These are phyloP conservation scores for Aradophagus sp. DNA, from an alignment of 1,140 invertebrate genomes.

Conservation along the genomic window DNA sequence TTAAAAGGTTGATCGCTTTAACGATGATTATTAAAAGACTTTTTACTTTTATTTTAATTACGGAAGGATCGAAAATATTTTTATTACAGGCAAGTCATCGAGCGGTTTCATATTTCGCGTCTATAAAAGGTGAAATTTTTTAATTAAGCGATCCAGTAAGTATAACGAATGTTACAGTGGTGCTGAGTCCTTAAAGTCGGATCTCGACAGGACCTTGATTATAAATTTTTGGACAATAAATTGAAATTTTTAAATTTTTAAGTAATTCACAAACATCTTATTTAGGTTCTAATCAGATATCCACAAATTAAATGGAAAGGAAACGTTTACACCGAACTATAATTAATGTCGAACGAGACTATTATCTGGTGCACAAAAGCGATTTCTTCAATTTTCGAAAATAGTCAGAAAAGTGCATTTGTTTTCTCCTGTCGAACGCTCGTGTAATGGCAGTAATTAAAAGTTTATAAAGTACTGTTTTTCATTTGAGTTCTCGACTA, in stretches of 20 bases:
- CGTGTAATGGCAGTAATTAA: too few species aligned
- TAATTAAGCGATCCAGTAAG: constrained; percentile 19
- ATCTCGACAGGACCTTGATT: constrained; percentile 4
- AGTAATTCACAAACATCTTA: background rate
- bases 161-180: constrained; percentile 16
- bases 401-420: background rate
- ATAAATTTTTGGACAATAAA: background rate
- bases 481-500: too few species aligned
- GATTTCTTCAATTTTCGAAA: too few species aligned
- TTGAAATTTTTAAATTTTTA: background rate
- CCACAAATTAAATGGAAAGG: too few species aligned
- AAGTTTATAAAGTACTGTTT: too few species aligned
- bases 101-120: constrained; percentile 5
- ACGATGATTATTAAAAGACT: too few species aligned
- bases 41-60: too few species aligned
- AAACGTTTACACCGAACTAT: too few species aligned
- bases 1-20: too few species aligned
- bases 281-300: constrained; percentile 12
- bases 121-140: constrained; percentile 8
- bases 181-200: background rate
- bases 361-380: too few species aligned
- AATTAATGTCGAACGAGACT: too few species aligned
- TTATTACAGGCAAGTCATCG: background rate
- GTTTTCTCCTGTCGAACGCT: background rate
- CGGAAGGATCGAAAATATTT: too few species aligned